Conservation (phyloP, 2,888 invertebrate genomes). For the Oxyscelio sp. region DNA sequence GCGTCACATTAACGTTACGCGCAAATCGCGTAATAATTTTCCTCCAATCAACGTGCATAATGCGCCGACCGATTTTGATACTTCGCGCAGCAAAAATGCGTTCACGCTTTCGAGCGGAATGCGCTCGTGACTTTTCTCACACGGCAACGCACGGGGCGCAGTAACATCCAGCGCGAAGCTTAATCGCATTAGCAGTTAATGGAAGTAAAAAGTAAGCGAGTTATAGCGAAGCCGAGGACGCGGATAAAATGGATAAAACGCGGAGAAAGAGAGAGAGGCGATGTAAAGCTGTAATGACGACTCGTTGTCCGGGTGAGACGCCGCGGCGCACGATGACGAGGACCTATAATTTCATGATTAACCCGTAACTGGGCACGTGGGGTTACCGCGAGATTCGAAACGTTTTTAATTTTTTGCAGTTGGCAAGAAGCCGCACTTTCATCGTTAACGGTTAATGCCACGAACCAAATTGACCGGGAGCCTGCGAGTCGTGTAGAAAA, state of each 20-base stretch:
- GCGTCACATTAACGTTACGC: conserved; percentile 30
- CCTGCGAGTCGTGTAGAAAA: too few relatives aligned
- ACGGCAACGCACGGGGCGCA: conserved; percentile 16
- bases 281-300: conserved; percentile 37
- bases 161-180: conserved; percentile 45
- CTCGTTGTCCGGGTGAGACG: conserved; percentile 13
- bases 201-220: conserved; percentile 43
- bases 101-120: conserved; percentile 14
- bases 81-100: conserved; percentile 30
- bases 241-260: conserved; percentile 27
- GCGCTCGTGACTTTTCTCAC: conserved; percentile 21
- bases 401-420: conserved; percentile 1
- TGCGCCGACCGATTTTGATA: conserved; percentile 25
- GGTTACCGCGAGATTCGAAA: background rate
- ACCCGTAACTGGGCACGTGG: conserved; percentile 31
- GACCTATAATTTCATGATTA: conserved; percentile 41
- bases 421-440: background rate
- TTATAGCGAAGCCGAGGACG: conserved; percentile 28
- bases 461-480: background rate
- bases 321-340: conserved; percentile 24
- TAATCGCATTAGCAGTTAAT: conserved; percentile 66
- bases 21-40: conserved; percentile 41
- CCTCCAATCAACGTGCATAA: conserved; percentile 28
- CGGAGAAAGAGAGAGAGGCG: background rate
- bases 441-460: background rate